Percentiles rank a stretch among this genome's conserved stretches.
These are phyloP conservation scores for Schizothorax lantsangensis DNA, from an alignment of 2,797 vertebrate genomes.

Conservation along the genomic window DNA sequence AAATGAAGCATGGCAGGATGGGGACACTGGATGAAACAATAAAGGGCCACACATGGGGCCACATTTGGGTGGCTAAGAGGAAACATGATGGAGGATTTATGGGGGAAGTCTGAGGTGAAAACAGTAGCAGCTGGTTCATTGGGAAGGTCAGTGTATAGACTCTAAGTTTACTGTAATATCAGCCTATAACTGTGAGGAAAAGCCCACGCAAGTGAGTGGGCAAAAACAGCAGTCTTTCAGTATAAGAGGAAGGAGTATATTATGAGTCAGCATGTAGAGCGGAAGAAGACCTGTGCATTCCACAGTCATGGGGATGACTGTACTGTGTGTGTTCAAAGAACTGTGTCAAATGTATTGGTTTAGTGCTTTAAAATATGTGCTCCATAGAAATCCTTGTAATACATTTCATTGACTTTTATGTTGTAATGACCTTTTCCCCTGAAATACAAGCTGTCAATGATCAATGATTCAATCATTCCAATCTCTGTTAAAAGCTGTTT, in stretches of 20 bases:
- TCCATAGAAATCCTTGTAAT: neutral
- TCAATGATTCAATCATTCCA: conserved; percentile 26
- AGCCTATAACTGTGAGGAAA: conserved; percentile 20
- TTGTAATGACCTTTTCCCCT: neutral
- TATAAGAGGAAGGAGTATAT: conserved; percentile 31
- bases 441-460: neutral
- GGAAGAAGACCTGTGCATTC: neutral
- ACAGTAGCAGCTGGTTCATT: conserved; percentile 53
- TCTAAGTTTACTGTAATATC: conserved; percentile 30
- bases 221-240: conserved; percentile 23
- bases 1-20: conserved; percentile 52
- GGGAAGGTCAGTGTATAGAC: conserved; percentile 40
- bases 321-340: neutral
- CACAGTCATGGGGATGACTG: neutral
- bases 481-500: conserved; percentile 13
- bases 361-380: neutral
- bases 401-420: neutral
- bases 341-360: neutral
- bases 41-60: conserved; percentile 58
- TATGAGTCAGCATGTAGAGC: conserved; percentile 34
- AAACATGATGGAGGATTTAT: conserved; percentile 60
- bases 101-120: conserved; percentile 56
- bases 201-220: conserved; percentile 22
- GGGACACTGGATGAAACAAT: conserved; percentile 59
- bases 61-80: conserved; percentile 49